Evolutionary conservation across 1,140 invertebrate species (phyloP).

Genomic region (Solen grandis): DNA sequence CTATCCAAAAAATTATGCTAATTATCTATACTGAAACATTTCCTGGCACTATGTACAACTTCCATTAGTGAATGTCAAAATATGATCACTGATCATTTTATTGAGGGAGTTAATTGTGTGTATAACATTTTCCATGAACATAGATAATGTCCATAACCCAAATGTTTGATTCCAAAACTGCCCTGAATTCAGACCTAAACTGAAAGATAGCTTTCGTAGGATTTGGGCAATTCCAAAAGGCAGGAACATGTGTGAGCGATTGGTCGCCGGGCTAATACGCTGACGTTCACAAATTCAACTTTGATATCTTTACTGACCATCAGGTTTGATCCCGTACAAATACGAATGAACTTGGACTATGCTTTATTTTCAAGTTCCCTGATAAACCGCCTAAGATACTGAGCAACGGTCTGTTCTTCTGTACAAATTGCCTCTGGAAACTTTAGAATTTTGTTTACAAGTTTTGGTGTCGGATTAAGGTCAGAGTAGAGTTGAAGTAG

Average conservation of each 20-base stretch:
- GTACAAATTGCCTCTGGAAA: conserved; percentile 34
- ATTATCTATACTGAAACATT: no score
- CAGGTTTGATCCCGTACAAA: conserved; percentile 46
- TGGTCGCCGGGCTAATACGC: conserved; percentile 34
- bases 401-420: conserved; percentile 32
- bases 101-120: no score
- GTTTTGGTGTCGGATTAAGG: conserved; percentile 30
- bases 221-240: conserved; percentile 33
- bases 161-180: conserved; percentile 40
- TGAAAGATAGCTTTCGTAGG: conserved; percentile 45
- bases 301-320: conserved; percentile 44
- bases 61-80: no score
- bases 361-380: conserved; percentile 28
- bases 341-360: conserved; percentile 34
- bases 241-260: conserved; percentile 55
- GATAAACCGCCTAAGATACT: conserved; percentile 32
- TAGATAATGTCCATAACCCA: conserved; percentile 51
- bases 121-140: no score
- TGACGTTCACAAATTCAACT: conserved; percentile 51
- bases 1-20: no score
- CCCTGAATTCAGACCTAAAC: conserved; percentile 43
- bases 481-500: conserved; percentile 35
- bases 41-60: no score
- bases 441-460: conserved; percentile 34
- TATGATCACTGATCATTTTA: no score